Evolutionary conservation across 2,113 vertebrate species (phyloP), one percentile per base, ranked within the genome.

Genomic region (Clarias magur): DNA sequence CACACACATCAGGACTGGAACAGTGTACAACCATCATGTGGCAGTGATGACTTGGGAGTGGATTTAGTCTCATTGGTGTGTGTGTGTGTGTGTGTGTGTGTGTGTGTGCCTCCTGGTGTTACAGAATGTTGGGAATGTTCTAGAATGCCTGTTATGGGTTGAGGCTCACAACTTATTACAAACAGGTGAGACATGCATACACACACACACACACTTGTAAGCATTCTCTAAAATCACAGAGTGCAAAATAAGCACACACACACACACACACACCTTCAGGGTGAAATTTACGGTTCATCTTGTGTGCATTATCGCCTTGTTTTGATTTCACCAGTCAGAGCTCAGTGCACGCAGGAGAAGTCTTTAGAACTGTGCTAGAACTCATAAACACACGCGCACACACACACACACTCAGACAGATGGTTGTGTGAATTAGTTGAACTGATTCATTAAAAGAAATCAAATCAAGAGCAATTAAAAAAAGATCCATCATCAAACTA

Each of bases 41-140:
- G 75, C 63, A 63, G 59, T 84, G 53, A 79, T 1, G 11, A 82
- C 3, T 59, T 73, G 30, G 65, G 79, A 86, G 17, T 83, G 85
- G 85, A 86, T 90, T 92, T 17, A 34, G 30, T 60, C 38, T 81
- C 65, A 72, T 89, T 48, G 34, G 67, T 34, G n/a, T 34, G n/a
- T 70, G 67, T 87, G 76, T 83, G 86, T 87, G 88, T 9, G 48
- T 68, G 56, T 85, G 88, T 70, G 73, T 85, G 60, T 82, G 79
- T 89, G 88, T 88, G 90, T 85, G 83, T 90, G 90, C 86, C 93
- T 94, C 94, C 94, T 89, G 92, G 91, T 92, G 94, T 92, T 94
- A 90, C 94, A 95, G 94, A 94, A 96, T 95, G 91, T 83, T 70
- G 91, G 93, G 95, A 96, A 95, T 96, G 95, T 90, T 92, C 91